Evolutionary conservation across 1,140 invertebrate genomes (phyloP), one percentile per base, ranked within the genome.

Genomic region (Plutomurus gul): DNA sequence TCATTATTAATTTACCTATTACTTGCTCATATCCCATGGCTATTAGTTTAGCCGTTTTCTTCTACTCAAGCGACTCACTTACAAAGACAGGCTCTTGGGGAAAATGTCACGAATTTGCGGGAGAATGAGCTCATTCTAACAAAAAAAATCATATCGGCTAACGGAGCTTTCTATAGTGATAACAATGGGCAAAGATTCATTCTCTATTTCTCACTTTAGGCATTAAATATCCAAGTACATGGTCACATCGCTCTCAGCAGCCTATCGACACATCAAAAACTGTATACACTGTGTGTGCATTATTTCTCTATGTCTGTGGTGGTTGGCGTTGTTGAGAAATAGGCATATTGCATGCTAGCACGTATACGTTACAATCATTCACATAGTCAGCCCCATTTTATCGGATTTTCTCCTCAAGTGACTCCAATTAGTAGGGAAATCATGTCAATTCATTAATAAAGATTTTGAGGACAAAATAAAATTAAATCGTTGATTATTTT

Each of bases 51-150:
- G 27, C 36, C 43, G 36, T 56, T 22, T 78, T 37, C 39, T 27
- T 39, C 22, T 7, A 25, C 47, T 43, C 36, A 75, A 74, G 51
- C 60, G 20, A 47, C 20, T 74, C 36, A 4, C 27, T 36, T 16
- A 40, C 77, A 36, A 75, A 39, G 47, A 56, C 30, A n/a, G 43
- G 18, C 56, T 46, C 47, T 77, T 77, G 39, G 3, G 30, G 56
- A 33, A 79, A 79, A 79, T 79, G 77, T 79, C 77, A 79, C 77
- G 77, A 79, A 60, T 60, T 79, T 37, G 36, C 77, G 71, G 46
- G 75, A 22, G 47, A 49, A 74, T 60, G 33, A 51, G 70, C 40
- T 75, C 60, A 22, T 49, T 60, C 36, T 40, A 47, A 13, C 65
- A 70, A n/a, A 77, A 77, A 77, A 71, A 65, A 77, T 77, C 25